These are phyloP conservation scores for Craniophora ligustri DNA, from an alignment of 2,888 invertebrate species.

Conservation along the genomic window DNA sequence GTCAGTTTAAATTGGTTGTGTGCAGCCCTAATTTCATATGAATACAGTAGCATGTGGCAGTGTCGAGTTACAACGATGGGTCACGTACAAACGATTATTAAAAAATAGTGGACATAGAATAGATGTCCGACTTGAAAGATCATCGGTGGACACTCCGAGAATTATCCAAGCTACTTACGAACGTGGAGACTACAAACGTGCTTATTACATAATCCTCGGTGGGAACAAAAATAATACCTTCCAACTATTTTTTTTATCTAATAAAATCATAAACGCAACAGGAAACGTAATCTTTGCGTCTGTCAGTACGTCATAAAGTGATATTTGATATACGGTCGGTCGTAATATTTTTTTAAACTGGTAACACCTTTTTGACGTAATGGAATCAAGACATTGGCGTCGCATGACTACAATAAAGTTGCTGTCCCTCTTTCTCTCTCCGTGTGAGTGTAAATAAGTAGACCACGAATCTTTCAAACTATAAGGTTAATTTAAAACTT, in stretches of 20 bases:
- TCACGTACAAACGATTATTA: constrained; percentile 63
- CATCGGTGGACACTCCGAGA: constrained; percentile 34
- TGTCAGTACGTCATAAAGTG: constrained; percentile 41
- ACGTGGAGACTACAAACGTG: constrained; percentile 41
- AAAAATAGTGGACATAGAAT: constrained; percentile 49
- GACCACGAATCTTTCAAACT: too few species aligned
- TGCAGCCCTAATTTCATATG: constrained; percentile 68
- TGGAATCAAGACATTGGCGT: constrained; percentile 32
- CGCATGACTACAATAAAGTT: constrained; percentile 23
- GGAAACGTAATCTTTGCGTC: constrained; percentile 41
- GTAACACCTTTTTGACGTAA: constrained; percentile 11
- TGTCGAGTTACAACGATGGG: constrained; percentile 72
- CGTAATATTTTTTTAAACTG: constrained; percentile 32
- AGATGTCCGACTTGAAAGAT: constrained; percentile 34
- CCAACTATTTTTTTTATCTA: constrained; percentile 35
- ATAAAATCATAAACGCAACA: constrained; percentile 41
- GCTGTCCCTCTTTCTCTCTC: too few species aligned
- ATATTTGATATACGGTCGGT: constrained; percentile 47
- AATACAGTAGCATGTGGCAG: constrained; percentile 72
- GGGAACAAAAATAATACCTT: constrained; percentile 47
- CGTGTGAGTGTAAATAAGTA: too few species aligned
- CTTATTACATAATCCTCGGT: constrained; percentile 28
- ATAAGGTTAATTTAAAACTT: too few species aligned
- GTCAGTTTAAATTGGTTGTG: constrained; percentile 45
- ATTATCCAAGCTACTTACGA: constrained; percentile 17